phyloP scores from a whole-genome alignment of 2,797 vertebrate species.

The Buphagus erythrorhynchus region DNA sequence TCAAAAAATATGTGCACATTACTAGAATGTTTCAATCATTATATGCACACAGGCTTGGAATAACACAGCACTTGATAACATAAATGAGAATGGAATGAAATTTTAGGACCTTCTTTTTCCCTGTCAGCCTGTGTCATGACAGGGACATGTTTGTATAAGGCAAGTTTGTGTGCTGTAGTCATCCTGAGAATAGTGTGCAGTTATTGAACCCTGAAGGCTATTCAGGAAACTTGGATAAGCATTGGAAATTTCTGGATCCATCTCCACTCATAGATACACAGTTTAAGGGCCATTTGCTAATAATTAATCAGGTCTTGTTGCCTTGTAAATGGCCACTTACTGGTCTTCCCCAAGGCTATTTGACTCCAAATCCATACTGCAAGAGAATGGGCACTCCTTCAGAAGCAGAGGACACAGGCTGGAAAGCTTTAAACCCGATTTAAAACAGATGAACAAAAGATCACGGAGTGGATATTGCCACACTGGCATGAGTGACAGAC shows the following conservation, averaged over 20 bases:
- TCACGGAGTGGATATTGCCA: neutral
- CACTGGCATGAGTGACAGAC: neutral
- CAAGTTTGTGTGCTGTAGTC: neutral
- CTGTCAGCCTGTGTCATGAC: neutral
- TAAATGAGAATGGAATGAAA: neutral
- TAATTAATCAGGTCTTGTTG: neutral
- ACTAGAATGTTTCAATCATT: neutral
- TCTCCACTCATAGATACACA: neutral
- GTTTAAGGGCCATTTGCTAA: neutral
- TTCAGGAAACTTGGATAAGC: neutral
- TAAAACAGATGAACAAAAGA: neutral
- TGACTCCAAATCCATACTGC: neutral
- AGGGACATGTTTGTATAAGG: neutral
- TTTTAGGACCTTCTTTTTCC: neutral
- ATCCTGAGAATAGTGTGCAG: neutral
- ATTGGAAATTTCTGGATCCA: neutral
- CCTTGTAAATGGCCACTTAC: neutral
- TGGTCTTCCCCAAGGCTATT: neutral
- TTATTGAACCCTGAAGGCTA: neutral
- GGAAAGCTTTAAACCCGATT: neutral
- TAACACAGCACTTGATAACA: neutral
- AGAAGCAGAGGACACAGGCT: neutral
- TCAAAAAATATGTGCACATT: neutral
- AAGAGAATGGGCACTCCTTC: neutral
- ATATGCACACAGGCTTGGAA: neutral